These are phyloP conservation scores for Mobula hypostoma DNA, from an alignment of 2,113 vertebrate species.

Conservation along the genomic window DNA sequence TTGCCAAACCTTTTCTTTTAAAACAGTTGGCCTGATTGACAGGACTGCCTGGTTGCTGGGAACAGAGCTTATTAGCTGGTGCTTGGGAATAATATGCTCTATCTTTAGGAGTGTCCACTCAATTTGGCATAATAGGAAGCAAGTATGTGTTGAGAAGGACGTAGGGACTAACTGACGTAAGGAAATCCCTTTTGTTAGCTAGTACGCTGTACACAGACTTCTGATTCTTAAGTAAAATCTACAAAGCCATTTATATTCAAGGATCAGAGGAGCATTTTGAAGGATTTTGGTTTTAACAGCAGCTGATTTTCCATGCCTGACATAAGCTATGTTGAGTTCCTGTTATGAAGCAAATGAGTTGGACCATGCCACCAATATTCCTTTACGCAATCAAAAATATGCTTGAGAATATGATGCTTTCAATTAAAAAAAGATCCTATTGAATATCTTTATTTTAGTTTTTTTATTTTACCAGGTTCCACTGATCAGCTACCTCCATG, in stretches of 20 bases:
- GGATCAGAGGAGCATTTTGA: background rate
- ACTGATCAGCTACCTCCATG: constrained; percentile 28
- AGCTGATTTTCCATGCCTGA: background rate
- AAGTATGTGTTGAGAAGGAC: background rate
- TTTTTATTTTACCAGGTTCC: background rate
- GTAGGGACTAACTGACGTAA: background rate
- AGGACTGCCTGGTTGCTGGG: background rate
- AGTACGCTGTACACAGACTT: background rate
- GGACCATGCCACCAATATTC: constrained; percentile 1
- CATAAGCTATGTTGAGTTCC: background rate
- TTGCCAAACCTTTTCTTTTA: background rate
- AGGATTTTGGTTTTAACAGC: background rate
- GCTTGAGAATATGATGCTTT: background rate
- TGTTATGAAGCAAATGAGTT: background rate
- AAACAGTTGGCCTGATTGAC: background rate
- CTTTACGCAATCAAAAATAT: background rate
- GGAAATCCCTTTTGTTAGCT: background rate
- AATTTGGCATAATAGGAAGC: constrained; percentile 5
- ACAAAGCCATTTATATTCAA: background rate
- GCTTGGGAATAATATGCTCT: background rate
- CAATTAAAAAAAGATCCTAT: background rate
- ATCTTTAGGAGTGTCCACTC: background rate
- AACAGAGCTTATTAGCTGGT: background rate
- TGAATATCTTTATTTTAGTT: constrained; percentile 5
- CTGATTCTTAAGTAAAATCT: background rate